These are phyloP conservation scores for Lepidurus packardi DNA, from an alignment of 1,140 invertebrate genomes.

Conservation along the genomic window DNA sequence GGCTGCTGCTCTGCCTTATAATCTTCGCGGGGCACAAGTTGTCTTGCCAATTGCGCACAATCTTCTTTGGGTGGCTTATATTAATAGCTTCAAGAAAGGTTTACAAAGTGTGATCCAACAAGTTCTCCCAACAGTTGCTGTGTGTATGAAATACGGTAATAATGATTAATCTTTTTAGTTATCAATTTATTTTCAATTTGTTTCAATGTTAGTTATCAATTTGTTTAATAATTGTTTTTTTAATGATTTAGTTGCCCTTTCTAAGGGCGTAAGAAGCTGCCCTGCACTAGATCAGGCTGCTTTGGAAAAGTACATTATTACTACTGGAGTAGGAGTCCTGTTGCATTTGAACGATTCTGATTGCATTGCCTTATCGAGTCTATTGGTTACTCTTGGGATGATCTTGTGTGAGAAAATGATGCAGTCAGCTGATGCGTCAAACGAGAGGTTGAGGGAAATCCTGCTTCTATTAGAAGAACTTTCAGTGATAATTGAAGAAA, in stretches of 20 bases:
- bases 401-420: not conserved
- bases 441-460: not conserved
- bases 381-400: not conserved
- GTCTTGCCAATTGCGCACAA: slow-evolving; percentile 5
- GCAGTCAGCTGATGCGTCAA: not conserved
- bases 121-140: not conserved
- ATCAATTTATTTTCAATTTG: not conserved
- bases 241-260: not conserved
- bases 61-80: not conserved
- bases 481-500: not conserved
- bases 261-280: not conserved
- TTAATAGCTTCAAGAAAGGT: not conserved
- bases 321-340: not conserved
- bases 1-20: not conserved
- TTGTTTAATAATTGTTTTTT: not conserved
- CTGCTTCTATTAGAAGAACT: not conserved
- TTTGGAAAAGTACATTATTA: not conserved
- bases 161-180: not conserved
- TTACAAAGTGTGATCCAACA: not conserved
- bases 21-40: not conserved
- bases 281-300: not conserved
- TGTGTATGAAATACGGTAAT: not conserved
- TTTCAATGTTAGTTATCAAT: not conserved
- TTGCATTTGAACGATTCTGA: not conserved
- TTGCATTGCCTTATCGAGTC: not conserved